phyloP scores from a whole-genome alignment of 2,797 vertebrate species.

The Alectoris magna region DNA sequence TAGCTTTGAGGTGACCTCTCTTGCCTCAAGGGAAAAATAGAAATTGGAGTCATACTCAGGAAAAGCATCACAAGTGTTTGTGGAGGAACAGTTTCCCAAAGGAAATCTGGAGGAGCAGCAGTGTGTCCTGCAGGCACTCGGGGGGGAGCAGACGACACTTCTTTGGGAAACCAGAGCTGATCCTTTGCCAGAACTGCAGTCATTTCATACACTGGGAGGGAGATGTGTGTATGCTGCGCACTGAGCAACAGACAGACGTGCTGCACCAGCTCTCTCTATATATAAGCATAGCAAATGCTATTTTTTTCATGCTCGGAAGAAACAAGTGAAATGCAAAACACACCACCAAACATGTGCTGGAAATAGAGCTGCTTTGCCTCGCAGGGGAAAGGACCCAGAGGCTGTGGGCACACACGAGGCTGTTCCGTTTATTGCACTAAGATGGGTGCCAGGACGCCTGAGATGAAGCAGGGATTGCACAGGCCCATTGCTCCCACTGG shows the following conservation, averaged over 20 bases:
- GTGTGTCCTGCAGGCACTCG: neutral
- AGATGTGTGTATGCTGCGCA: neutral
- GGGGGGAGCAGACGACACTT: neutral
- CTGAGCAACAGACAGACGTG: neutral
- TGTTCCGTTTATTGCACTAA: neutral
- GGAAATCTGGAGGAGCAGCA: neutral
- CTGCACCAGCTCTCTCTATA: neutral
- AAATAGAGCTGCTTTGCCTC: neutral
- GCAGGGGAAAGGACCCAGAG: neutral
- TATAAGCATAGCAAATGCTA: neutral
- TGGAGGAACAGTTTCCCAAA: neutral
- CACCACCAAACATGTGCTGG: neutral
- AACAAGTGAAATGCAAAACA: neutral
- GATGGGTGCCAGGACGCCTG: neutral
- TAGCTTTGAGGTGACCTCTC: neutral
- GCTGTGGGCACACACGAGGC: neutral
- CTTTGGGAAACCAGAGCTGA: neutral
- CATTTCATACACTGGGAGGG: neutral
- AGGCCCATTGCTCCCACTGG: neutral
- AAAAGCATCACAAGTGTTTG: neutral
- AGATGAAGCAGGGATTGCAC: neutral
- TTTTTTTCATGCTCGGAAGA: neutral
- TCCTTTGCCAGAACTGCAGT: neutral
- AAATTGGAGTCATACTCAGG: neutral
- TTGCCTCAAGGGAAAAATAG: neutral